These are phyloP conservation scores for Leptinotarsa defecta DNA, from an alignment of 1,140 invertebrate genomes.

Conservation along the genomic window DNA sequence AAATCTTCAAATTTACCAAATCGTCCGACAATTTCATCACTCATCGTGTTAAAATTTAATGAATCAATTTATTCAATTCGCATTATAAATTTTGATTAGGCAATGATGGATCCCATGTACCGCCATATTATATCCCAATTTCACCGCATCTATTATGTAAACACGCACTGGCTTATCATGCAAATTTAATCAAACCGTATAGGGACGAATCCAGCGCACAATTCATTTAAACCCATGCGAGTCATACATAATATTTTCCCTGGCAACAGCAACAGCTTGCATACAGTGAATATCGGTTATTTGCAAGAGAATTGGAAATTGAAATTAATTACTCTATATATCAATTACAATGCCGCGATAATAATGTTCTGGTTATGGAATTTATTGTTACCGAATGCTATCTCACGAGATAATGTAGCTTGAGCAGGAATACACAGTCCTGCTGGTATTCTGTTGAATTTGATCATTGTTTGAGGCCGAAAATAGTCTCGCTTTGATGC, in stretches of 20 bases:
- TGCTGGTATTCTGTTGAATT: background rate
- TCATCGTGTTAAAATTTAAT: background rate
- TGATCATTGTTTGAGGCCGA: background rate
- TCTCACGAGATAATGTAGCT: background rate
- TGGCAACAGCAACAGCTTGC: background rate
- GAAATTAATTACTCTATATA: constrained; percentile 7
- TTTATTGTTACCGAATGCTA: constrained; percentile 2
- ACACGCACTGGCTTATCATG: background rate
- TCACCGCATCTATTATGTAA: background rate
- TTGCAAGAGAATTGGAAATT: background rate
- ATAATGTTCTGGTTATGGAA: constrained; percentile 3
- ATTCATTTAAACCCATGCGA: background rate
- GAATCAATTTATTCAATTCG: background rate
- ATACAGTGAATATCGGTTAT: constrained; percentile 1
- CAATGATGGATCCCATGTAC: background rate
- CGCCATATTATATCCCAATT: constrained; percentile 6
- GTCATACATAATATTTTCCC: constrained; percentile 1
- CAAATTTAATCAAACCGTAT: constrained; percentile 1
- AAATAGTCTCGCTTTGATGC: background rate
- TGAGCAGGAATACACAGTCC: background rate
- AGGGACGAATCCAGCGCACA: background rate
- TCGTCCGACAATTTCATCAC: no score
- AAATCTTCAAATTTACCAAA: no score
- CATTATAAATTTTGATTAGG: background rate
- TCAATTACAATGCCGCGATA: constrained; percentile 2